Conservation (phyloP, 92 coral and sea anemone genomes). For the Pocillopora grandis region DNA sequence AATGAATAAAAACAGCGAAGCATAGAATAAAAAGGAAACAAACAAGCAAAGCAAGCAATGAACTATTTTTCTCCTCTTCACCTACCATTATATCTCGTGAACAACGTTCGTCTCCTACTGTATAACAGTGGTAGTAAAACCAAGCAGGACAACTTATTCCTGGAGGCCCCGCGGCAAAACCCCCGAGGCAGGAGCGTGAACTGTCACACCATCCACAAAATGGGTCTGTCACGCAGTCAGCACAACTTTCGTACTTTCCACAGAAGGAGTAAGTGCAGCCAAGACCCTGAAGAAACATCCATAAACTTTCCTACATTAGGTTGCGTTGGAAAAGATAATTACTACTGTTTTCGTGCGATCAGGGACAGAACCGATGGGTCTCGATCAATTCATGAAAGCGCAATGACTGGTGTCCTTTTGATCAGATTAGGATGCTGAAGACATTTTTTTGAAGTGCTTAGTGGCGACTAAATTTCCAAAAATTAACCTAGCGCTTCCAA, state of each 20-base stretch:
- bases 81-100: conserved; percentile 49
- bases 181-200: conserved; percentile 55
- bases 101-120: conserved; percentile 47
- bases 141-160: conserved; percentile 53
- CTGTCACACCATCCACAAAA: conserved; percentile 76
- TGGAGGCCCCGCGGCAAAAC: conserved; percentile 51
- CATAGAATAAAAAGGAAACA: too few relatives aligned
- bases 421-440: too few relatives aligned
- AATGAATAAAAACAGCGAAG: too few relatives aligned
- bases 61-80: background rate
- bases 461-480: too few relatives aligned
- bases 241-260: conserved; percentile 53
- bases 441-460: background rate
- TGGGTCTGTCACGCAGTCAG: conserved; percentile 48
- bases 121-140: conserved; percentile 66
- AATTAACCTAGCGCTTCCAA: too few relatives aligned
- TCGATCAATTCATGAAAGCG: too few relatives aligned
- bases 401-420: too few relatives aligned
- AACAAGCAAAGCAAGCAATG: too few relatives aligned
- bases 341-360: too few relatives aligned
- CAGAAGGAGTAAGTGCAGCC: conserved; percentile 72
- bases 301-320: background rate
- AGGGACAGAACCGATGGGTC: too few relatives aligned
- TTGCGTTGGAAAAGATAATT: too few relatives aligned
- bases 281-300: conserved; percentile 46